phyloP scores from a whole-genome alignment of 2,113 vertebrate species.

The Mus spicilegus region DNA sequence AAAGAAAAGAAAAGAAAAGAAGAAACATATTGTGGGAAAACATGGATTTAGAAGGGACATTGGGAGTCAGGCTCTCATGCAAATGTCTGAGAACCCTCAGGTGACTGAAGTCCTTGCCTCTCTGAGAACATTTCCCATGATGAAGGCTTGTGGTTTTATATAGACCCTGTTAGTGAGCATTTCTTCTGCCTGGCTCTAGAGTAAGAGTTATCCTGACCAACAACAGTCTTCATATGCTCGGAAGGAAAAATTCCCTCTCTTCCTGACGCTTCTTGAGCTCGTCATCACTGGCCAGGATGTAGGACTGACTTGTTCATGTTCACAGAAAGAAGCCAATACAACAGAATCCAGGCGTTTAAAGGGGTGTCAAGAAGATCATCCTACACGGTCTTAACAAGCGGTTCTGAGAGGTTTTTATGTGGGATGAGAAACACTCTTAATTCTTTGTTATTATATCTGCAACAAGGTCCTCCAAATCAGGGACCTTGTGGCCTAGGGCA shows the following conservation, averaged over 20 bases:
- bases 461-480: background rate
- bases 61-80: background rate
- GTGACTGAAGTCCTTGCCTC: background rate
- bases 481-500: background rate
- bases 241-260: background rate
- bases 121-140: background rate
- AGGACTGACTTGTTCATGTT: background rate
- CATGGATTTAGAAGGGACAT: background rate
- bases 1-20: background rate
- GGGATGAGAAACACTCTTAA: background rate
- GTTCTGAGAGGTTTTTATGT: background rate
- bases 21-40: background rate
- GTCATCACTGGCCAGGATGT: background rate
- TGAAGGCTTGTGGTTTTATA: background rate
- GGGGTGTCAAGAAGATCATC: background rate
- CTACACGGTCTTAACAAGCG: background rate
- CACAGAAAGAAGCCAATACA: slow-evolving; percentile 8
- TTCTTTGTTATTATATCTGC: background rate
- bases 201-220: background rate
- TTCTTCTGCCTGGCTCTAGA: background rate
- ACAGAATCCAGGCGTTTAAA: background rate
- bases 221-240: background rate
- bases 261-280: background rate
- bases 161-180: background rate
- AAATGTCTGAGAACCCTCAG: background rate